Base-by-base conservation (phyloP, 2,113 vertebrate genomes). In the Bos indicus region DNA sequence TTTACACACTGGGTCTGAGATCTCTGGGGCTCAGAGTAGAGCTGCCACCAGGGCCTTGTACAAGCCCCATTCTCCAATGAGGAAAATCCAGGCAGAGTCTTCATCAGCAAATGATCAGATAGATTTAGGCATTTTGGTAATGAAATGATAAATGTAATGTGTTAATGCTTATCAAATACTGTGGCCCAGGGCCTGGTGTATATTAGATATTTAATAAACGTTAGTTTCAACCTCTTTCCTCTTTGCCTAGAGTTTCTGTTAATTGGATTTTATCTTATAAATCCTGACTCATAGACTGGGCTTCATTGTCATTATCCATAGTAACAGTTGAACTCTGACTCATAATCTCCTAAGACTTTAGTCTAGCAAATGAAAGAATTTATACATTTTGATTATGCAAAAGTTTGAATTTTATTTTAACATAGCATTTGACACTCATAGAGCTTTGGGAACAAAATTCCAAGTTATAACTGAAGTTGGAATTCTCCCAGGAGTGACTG, bases 131-230 rank as follows among this genome's bases (percentile, higher is more conserved):
- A 52, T 89, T 96, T 91, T 40, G 51, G 36, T 59, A 48, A 52
- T 54, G 80, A 82, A 54, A 25, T 82, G 51, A 10, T 83, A 48
- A 57, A 64, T 92, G 52, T 62, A 95, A 80, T 71, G 87, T 80
- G 78, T 57, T 96, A 71, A 89, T 62, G 43, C 71, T 80, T 71
- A 87, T 91, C 92, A 89, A 95, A 82, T 71, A 16, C 90, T 90
- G 19, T 92, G 91, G 87, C 92, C 78, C 13, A 40, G 87, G 87
- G 78, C 56, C 56, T 78, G 52, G 52, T 51, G 51, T n/a, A 51
- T 86, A 88, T 90, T 93, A 91, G 81, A 77, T 95, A 81, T 52
- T 90, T 97, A 88, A 59, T 80, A 93, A 96, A 56, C 46, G 67
- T 64, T 85, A 56, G 33, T 67, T 93, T 46, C 21, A 40, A 40